phyloP scores from a whole-genome alignment of 2,113 vertebrate species.

The Delphinus delphis region DNA sequence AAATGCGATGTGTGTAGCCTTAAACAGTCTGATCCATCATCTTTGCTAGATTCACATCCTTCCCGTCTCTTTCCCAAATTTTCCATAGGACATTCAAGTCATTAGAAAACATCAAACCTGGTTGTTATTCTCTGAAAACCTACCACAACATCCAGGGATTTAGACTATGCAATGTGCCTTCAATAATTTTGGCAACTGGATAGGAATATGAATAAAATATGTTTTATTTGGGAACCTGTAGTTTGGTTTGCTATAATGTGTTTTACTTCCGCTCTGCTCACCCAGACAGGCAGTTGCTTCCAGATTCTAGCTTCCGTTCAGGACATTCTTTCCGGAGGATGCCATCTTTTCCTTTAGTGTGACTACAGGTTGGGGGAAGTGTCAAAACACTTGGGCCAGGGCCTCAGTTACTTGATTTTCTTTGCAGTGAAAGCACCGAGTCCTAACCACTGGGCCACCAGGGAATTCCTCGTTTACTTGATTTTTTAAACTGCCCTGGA shows the following conservation, averaged over 20 bases:
- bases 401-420: not conserved
- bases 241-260: not conserved
- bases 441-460: too few relatives aligned
- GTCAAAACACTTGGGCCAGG: too few relatives aligned
- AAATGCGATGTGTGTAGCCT: not conserved
- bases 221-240: not conserved
- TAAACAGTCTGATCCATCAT: not conserved
- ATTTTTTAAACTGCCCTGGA: not conserved
- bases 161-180: not conserved
- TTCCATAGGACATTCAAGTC: not conserved
- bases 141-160: not conserved
- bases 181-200: not conserved
- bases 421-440: too few relatives aligned
- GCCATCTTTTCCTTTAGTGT: not conserved
- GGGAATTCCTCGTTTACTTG: not conserved
- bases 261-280: not conserved
- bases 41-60: not conserved
- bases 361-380: not conserved
- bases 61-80: not conserved
- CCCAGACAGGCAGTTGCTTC: not conserved
- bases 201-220: not conserved
- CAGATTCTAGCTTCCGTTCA: not conserved
- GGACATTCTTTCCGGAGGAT: not conserved
- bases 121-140: not conserved
- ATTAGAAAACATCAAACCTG: not conserved